Evolutionary conservation across 2,797 vertebrate species (phyloP), one percentile per base, ranked within the genome.

Genomic region (Bradypodion pumilum): DNA sequence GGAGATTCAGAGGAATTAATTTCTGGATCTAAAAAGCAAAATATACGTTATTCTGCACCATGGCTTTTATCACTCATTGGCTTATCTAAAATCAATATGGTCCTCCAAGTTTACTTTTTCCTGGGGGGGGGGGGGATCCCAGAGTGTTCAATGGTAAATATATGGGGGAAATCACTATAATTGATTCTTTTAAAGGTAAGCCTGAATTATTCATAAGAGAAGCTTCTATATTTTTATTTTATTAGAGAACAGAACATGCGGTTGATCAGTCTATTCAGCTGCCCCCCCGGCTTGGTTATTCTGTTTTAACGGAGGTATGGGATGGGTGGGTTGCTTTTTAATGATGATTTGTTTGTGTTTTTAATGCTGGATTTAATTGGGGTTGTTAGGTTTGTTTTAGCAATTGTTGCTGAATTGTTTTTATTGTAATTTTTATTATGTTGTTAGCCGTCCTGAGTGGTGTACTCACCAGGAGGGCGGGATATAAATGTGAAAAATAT

Each of bases 71-170:
- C 86, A 87, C 69, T 68, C 88, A 74, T 85, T 86, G 62, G 83
- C 91, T 92, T 92, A 88, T 92, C 86, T 88, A 89, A 94, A 94
- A 94, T 90, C 90, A 92, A 32, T 87, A 87, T 35, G 83, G 86
- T n/a, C 29, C 72, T 92, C 90, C 87, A 87, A 79, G 40, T 91
- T 94, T 92, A 87, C 81, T 90, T 93, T 89, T 90, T 94, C 82
- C 56, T 85, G 68, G n/a, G n/a, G n/a, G n/a, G 76, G 85, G 86
- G n/a, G 88, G 93, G 94, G 94, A 94, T 92, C 88, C 91, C 74
- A 89, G 72, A 84, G 23, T 60, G 93, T 90, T 72, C 77, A 88
- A 88, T 88, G 89, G 86, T 94, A 96, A 95, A 93, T 91, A 94
- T 37, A 52, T 70, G 69, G 81, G 40, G n/a, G 7, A 59, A 84